Evolutionary conservation across 1,140 invertebrate species (phyloP).

Genomic region (Tenebrio molitor): DNA sequence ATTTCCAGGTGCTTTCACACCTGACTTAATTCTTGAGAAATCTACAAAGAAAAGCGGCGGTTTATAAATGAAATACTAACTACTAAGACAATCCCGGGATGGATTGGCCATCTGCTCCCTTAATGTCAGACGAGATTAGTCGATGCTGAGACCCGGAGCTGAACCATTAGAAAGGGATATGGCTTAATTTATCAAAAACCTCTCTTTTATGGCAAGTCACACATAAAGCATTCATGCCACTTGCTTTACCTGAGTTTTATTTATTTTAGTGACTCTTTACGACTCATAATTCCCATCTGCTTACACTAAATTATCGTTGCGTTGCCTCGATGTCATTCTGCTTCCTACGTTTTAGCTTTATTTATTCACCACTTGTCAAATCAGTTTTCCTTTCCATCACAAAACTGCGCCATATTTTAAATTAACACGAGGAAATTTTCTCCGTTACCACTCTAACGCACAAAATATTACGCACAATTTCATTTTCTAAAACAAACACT

Average conservation of each 20-base stretch:
- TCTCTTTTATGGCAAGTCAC: conserved; percentile 6
- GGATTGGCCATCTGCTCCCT: conserved; percentile 36
- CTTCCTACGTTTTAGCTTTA: too few relatives aligned
- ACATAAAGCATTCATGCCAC: conserved; percentile 13
- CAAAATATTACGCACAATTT: too few relatives aligned
- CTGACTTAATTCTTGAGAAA: conserved; percentile 39
- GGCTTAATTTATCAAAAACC: conserved; percentile 36
- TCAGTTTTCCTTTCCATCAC: too few relatives aligned
- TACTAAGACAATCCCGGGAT: conserved; percentile 32
- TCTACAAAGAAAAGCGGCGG: conserved; percentile 19
- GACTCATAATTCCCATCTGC: not conserved
- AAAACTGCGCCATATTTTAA: too few relatives aligned
- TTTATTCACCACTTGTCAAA: too few relatives aligned
- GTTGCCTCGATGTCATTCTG: not conserved
- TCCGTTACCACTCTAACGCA: too few relatives aligned
- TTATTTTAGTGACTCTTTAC: not conserved
- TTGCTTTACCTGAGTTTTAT: conserved; percentile 14
- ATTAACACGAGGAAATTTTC: too few relatives aligned
- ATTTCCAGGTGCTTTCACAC: conserved; percentile 37
- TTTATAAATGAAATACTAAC: conserved; percentile 43
- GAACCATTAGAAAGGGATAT: conserved; percentile 42
- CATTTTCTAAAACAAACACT: too few relatives aligned
- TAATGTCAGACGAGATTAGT: conserved; percentile 44
- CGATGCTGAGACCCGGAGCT: conserved; percentile 12
- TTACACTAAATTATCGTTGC: not conserved